Evolutionary conservation across 2,888 invertebrate species (phyloP).

Genomic region (Eumerus sabulonum): DNA sequence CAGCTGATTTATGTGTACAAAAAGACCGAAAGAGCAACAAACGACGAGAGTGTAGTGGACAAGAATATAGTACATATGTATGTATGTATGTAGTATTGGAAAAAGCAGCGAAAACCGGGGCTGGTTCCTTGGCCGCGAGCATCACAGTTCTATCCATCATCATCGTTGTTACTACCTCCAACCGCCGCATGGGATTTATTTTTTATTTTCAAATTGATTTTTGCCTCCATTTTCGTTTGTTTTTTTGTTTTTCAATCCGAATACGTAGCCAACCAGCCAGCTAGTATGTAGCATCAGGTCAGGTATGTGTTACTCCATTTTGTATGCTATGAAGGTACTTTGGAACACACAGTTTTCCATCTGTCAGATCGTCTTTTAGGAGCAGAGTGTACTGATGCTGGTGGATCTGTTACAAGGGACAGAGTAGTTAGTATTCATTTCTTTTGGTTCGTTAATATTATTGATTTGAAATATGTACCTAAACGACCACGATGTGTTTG

Average conservation of each 20-base stretch:
- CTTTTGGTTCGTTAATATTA: conserved; percentile 34
- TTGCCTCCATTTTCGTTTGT: conserved; percentile 31
- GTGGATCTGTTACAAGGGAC: conserved; percentile 35
- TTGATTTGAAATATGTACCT: conserved; percentile 59
- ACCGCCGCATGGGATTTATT: background rate
- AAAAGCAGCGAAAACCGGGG: conserved; percentile 41
- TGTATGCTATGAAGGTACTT: conserved; percentile 32
- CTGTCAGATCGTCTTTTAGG: conserved; percentile 23
- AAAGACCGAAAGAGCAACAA: conserved; percentile 8
- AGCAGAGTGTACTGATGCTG: background rate
- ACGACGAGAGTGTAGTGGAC: conserved; percentile 5
- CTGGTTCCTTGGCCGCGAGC: conserved; percentile 30
- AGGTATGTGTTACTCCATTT: too few species aligned
- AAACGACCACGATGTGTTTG: conserved; percentile 28
- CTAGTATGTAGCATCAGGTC: background rate
- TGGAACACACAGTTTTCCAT: conserved; percentile 34
- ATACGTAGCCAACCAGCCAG: conserved; percentile 20
- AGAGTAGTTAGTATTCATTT: conserved; percentile 4
- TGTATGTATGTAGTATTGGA: too few species aligned
- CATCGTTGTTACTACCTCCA: background rate
- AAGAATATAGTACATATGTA: too few species aligned
- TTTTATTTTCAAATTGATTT: background rate
- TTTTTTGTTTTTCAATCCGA: conserved; percentile 22
- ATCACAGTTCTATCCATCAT: conserved; percentile 10
- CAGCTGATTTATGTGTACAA: conserved; percentile 65